Evolutionary conservation across 2,113 vertebrate genomes (phyloP).

Genomic region (Paraplagusia blochii): DNA sequence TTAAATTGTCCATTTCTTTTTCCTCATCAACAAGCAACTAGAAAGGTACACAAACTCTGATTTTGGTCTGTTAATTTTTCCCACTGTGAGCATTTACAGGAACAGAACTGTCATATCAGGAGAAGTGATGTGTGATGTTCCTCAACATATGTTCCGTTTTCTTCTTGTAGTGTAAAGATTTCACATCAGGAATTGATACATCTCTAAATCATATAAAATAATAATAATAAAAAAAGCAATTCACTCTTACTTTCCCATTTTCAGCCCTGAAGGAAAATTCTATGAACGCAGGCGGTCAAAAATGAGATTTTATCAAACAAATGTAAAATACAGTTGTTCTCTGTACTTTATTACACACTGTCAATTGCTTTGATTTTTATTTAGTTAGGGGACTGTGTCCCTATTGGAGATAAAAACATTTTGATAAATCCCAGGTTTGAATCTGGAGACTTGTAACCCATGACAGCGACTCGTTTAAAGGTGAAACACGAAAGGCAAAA

Average conservation of each 20-base stretch:
- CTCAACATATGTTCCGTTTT: slow-evolving; percentile 60
- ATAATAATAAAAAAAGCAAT: slow-evolving; percentile 58
- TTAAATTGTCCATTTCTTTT: not conserved
- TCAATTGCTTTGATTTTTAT: slow-evolving; percentile 35
- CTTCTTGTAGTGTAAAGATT: slow-evolving; percentile 68
- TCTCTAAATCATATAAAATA: slow-evolving; percentile 81
- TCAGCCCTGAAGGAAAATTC: slow-evolving; percentile 86
- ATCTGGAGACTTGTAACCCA: slow-evolving; percentile 27
- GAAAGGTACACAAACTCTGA: slow-evolving; percentile 23
- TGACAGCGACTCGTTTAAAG: slow-evolving; percentile 9
- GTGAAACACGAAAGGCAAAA: slow-evolving; percentile 20
- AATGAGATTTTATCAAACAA: slow-evolving; percentile 10
- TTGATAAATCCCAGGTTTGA: not conserved
- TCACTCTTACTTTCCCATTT: slow-evolving; percentile 79
- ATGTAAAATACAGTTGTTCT: slow-evolving; percentile 15
- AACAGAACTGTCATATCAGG: slow-evolving; percentile 17
- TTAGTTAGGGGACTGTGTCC: slow-evolving; percentile 25
- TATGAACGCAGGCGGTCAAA: slow-evolving; percentile 21
- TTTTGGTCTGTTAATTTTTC: slow-evolving; percentile 29
- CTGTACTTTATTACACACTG: slow-evolving; percentile 15
- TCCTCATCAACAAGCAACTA: slow-evolving; percentile 40
- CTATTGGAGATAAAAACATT: slow-evolving; percentile 22
- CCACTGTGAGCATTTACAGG: slow-evolving; percentile 22
- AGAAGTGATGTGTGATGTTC: slow-evolving; percentile 8
- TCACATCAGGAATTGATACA: slow-evolving; percentile 82